phyloP scores from a whole-genome alignment of 2,797 vertebrate species.

The Sebastiscus tertius region DNA sequence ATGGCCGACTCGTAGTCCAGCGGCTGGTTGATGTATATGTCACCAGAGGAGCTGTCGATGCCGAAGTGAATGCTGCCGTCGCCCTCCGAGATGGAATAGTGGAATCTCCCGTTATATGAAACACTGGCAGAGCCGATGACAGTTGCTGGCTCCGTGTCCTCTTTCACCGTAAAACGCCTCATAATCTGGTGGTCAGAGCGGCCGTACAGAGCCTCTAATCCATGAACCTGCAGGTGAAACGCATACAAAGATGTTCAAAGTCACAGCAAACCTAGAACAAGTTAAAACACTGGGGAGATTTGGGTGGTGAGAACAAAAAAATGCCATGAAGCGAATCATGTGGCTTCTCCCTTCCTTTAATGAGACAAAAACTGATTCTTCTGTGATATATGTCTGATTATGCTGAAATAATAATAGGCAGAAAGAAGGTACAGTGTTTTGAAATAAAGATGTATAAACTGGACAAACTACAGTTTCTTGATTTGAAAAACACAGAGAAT shows the following conservation, averaged over 20 bases:
- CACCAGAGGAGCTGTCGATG: slow-evolving; percentile 84
- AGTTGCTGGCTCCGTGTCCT: slow-evolving; percentile 85
- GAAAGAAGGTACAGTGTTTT: not conserved
- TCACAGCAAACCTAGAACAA: not conserved
- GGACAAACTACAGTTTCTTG: not conserved
- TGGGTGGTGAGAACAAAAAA: not conserved
- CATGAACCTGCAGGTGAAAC: slow-evolving; percentile 83
- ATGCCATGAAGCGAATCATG: not conserved
- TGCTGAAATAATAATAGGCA: not conserved
- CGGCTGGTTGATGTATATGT: slow-evolving; percentile 88
- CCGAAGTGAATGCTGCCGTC: slow-evolving; percentile 85
- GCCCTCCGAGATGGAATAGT: slow-evolving; percentile 84
- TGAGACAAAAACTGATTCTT: not conserved
- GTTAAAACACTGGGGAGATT: not conserved
- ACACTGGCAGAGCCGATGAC: slow-evolving; percentile 82
- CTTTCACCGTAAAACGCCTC: slow-evolving; percentile 85
- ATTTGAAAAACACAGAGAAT: not conserved
- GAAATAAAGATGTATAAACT: not conserved
- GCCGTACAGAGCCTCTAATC: slow-evolving; percentile 61
- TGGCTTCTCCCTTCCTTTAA: not conserved
- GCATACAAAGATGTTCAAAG: fast-evolving
- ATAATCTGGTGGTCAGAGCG: slow-evolving; percentile 64
- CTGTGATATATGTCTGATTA: not conserved
- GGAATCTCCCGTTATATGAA: slow-evolving; percentile 63
- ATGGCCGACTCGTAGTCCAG: slow-evolving; percentile 89